Evolutionary conservation across 2,888 invertebrate genomes (phyloP).

Genomic region (Agonopterix subpropinquella): DNA sequence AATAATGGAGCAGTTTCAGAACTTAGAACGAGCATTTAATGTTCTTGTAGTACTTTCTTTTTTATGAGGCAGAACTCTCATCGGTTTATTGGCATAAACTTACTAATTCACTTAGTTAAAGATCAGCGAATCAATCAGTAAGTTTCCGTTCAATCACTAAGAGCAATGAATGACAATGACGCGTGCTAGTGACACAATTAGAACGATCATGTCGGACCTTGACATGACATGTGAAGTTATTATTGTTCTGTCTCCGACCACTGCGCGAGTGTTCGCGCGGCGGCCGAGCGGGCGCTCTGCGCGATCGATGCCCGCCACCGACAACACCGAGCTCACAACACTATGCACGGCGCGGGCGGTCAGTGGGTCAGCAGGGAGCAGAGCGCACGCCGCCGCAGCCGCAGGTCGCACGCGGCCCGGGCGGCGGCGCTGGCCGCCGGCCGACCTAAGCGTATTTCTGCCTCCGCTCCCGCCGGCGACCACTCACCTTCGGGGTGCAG

Average conservation of each 20-base stretch:
- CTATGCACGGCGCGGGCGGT: slow-evolving; percentile 16
- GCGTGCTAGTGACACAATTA: slow-evolving; percentile 26
- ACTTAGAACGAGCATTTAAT: too few relatives aligned
- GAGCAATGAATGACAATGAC: slow-evolving; percentile 22
- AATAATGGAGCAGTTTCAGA: too few relatives aligned
- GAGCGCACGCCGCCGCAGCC: slow-evolving; percentile 15
- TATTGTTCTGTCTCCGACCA: slow-evolving; percentile 34
- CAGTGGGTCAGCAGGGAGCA: slow-evolving; percentile 23
- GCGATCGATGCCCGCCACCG: slow-evolving; percentile 13
- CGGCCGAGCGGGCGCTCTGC: slow-evolving; percentile 4
- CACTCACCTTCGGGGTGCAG: slow-evolving; percentile 93
- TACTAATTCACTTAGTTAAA: neutral
- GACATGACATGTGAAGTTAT: slow-evolving; percentile 42
- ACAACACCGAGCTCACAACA: slow-evolving; percentile 33
- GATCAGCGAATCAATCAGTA: neutral
- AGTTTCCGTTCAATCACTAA: slow-evolving; percentile 4
- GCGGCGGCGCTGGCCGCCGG: slow-evolving; percentile 24
- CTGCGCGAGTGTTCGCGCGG: slow-evolving; percentile 7
- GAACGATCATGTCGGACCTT: slow-evolving; percentile 32
- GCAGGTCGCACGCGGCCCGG: slow-evolving; percentile 29
- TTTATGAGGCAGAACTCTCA: too few relatives aligned
- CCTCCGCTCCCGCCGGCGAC: slow-evolving; percentile 27
- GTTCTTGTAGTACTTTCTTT: too few relatives aligned
- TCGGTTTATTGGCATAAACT: too few relatives aligned
- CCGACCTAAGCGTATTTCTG: slow-evolving; percentile 35